These are phyloP conservation scores for Cylas formicarius DNA, from an alignment of 1,140 invertebrate species.

Conservation along the genomic window DNA sequence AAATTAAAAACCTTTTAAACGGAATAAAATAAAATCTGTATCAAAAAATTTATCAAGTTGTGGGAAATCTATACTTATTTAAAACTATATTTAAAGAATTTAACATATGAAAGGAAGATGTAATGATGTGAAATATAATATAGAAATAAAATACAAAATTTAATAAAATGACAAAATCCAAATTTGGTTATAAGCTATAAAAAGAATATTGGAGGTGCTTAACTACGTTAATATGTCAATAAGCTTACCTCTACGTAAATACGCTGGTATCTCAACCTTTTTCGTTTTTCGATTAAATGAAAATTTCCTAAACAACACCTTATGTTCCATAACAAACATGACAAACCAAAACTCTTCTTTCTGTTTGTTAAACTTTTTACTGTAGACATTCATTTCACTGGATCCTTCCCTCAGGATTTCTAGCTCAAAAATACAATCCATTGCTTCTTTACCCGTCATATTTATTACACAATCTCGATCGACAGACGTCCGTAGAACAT, in stretches of 20 bases:
- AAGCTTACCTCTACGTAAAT: slow-evolving; percentile 26
- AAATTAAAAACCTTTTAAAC: too few species aligned
- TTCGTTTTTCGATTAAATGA: slow-evolving; percentile 46
- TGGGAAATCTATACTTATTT: too few species aligned
- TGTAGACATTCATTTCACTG: slow-evolving; percentile 55
- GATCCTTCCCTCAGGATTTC: slow-evolving; percentile 28
- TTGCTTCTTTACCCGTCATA: slow-evolving; percentile 58
- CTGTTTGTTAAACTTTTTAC: slow-evolving; percentile 80
- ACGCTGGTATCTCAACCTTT: slow-evolving; percentile 32
- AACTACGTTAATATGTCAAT: slow-evolving; percentile 6
- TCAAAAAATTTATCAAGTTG: too few species aligned
- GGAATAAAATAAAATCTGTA: too few species aligned
- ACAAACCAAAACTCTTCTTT: slow-evolving; percentile 97
- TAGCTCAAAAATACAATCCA: slow-evolving; percentile 46
- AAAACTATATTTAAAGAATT: too few species aligned
- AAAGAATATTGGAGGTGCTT: slow-evolving; percentile 4
- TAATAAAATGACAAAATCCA: not conserved
- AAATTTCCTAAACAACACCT: slow-evolving; percentile 85
- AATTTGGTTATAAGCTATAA: not conserved
- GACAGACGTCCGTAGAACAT: not conserved
- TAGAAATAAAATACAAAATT: not conserved
- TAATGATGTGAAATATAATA: too few species aligned
- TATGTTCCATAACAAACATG: slow-evolving; percentile 66
- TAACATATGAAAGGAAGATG: too few species aligned
- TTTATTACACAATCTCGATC: slow-evolving; percentile 40